phyloP scores from a whole-genome alignment of 2,797 vertebrate genomes.

The Poecilia gillii region DNA sequence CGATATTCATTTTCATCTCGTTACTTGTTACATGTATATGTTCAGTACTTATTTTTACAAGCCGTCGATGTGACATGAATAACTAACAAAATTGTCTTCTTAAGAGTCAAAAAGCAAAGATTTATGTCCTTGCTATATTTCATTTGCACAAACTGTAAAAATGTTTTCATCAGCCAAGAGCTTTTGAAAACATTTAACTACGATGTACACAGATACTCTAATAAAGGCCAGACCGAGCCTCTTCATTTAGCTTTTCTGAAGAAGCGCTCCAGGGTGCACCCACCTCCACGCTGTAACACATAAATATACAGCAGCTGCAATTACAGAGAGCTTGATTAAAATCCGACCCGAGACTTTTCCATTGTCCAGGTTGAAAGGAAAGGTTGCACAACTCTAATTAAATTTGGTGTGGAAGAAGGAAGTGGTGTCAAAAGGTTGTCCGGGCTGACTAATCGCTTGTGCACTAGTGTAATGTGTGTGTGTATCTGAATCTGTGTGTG shows the following conservation, averaged over 20 bases:
- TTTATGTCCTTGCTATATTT: constrained; percentile 10
- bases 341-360: constrained; percentile 72
- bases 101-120: not conserved
- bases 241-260: constrained; percentile 34
- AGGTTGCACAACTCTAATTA: constrained; percentile 80
- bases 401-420: constrained; percentile 68
- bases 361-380: constrained; percentile 70
- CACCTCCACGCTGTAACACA: constrained; percentile 29
- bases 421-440: constrained; percentile 71
- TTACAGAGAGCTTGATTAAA: constrained; percentile 65
- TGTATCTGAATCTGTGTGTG: not conserved
- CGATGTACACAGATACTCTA: constrained; percentile 15
- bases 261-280: constrained; percentile 37
- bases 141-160: not conserved
- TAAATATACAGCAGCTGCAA: constrained; percentile 52
- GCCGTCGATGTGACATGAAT: not conserved
- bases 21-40: not conserved
- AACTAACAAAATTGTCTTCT: not conserved
- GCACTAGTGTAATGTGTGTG: constrained; percentile 16
- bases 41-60: not conserved
- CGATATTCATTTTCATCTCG: no score
- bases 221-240: constrained; percentile 2
- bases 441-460: constrained; percentile 65
- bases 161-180: constrained; percentile 21
- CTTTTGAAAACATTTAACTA: constrained; percentile 6